A percentile compares a stretch with the other conserved stretches of the same genome.
These are phyloP conservation scores for Orthonychiurus folsomi DNA, from an alignment of 2,888 invertebrate genomes.

Conservation along the genomic window DNA sequence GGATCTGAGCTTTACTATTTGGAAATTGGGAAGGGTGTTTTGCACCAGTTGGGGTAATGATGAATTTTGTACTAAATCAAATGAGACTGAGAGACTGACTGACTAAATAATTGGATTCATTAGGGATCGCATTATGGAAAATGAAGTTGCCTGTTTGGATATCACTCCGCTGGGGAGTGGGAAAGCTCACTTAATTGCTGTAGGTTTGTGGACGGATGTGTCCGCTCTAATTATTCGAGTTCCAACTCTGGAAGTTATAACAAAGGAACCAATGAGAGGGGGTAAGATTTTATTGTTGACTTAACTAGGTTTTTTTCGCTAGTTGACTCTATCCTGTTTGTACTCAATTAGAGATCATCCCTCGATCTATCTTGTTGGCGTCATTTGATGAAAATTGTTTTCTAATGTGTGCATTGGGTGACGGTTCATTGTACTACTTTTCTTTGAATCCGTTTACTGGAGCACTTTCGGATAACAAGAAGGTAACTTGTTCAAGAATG, in stretches of 20 bases:
- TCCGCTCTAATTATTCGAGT: conserved; percentile 76
- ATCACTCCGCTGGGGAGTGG: conserved; percentile 67
- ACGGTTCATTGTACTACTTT: conserved; percentile 96
- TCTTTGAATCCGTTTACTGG: conserved; percentile 68
- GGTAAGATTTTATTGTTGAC: conserved; percentile 53
- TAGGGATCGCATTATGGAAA: conserved; percentile 66
- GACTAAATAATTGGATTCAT: too few relatives aligned
- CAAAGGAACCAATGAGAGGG: conserved; percentile 80
- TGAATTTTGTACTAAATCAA: too few relatives aligned
- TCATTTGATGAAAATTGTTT: conserved; percentile 87
- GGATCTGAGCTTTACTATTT: conserved; percentile 79
- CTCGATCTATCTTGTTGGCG: conserved; percentile 88
- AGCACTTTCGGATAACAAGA: conserved; percentile 74
- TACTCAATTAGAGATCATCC: conserved; percentile 92
- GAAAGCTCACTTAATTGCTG: conserved; percentile 68
- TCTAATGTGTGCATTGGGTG: conserved; percentile 84
- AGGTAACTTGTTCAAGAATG: conserved; percentile 45
- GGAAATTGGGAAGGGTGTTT: conserved; percentile 57
- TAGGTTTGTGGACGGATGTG: conserved; percentile 96
- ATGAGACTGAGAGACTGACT: not conserved
- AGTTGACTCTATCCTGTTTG: not conserved
- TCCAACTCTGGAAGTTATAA: conserved; percentile 69
- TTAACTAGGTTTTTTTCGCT: too few relatives aligned
- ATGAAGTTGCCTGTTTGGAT: conserved; percentile 94
- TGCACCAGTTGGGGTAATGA: conserved; percentile 53